A percentile compares a stretch with the other conserved stretches of the same genome.
phyloP scores from a whole-genome alignment of 2,888 invertebrate species.

The Himalopsyche kuldschensis region DNA sequence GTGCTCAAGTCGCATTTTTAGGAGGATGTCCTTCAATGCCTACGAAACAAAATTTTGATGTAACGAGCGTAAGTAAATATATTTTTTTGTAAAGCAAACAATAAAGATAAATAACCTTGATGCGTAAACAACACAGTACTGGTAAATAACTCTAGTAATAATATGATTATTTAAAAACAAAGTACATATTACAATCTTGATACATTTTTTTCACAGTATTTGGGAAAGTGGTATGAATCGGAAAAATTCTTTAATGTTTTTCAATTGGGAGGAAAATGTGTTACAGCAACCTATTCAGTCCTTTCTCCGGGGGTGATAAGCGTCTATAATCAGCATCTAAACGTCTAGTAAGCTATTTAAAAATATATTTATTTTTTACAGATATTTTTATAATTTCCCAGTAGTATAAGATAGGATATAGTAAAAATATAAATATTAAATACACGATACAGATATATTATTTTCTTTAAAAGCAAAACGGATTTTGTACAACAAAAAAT shows the following conservation, averaged over 20 bases:
- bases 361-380: not conserved
- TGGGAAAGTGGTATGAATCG: conserved; percentile 78
- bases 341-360: conserved; percentile 50
- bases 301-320: conserved; percentile 53
- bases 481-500: not conserved
- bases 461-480: too few relatives aligned
- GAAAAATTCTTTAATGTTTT: conserved; percentile 77
- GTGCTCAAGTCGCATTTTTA: conserved; percentile 65
- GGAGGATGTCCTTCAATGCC: conserved; percentile 65
- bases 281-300: conserved; percentile 66
- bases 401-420: too few relatives aligned
- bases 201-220: conserved; percentile 59
- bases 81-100: not conserved
- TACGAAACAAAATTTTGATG: conserved; percentile 62
- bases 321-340: conserved; percentile 56
- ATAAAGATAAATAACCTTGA: too few relatives aligned
- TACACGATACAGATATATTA: too few relatives aligned
- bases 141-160: too few relatives aligned
- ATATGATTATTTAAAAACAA: too few relatives aligned
- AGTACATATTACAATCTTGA: too few relatives aligned
- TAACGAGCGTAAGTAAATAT: conserved; percentile 55
- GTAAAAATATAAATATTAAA: too few relatives aligned
- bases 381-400: too few relatives aligned
- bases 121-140: too few relatives aligned
- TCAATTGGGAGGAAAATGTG: conserved; percentile 73